A percentile compares a stretch with the other conserved stretches of the same genome.
phyloP scores from a whole-genome alignment of 1,140 invertebrate species.

The Augochlora pura region DNA sequence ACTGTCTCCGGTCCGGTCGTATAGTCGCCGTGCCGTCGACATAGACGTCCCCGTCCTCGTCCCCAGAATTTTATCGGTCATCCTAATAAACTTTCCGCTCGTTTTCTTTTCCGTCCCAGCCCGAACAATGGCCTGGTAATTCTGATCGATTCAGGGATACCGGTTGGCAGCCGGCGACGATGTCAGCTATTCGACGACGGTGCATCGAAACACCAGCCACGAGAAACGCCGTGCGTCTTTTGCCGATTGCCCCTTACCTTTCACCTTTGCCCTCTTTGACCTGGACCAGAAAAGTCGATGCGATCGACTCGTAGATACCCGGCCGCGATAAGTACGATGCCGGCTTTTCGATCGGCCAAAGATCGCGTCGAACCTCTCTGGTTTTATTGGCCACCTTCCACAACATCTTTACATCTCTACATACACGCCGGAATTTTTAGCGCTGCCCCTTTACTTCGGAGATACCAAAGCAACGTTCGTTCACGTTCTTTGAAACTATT shows the following conservation, averaged over 20 bases:
- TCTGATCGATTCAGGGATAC: constrained; percentile 22
- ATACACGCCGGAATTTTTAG: too few species aligned
- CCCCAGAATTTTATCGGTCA: constrained; percentile 1
- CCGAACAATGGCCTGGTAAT: constrained; percentile 4
- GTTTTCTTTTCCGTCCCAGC: not conserved
- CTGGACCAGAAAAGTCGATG: not conserved
- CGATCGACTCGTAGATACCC: too few species aligned
- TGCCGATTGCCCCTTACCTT: too few species aligned
- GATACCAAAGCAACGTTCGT: too few species aligned
- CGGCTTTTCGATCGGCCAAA: too few species aligned
- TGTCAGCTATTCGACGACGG: not conserved
- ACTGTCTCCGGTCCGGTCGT: constrained; percentile 6
- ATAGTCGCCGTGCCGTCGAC: not conserved
- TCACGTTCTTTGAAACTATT: too few species aligned
- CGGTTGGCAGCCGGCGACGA: not conserved
- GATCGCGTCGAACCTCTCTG: too few species aligned
- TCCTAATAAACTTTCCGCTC: not conserved
- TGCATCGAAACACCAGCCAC: not conserved
- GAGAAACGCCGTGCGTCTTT: too few species aligned
- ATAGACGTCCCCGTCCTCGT: not conserved
- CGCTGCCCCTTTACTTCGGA: too few species aligned
- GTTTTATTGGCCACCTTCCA: too few species aligned
- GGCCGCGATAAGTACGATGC: too few species aligned
- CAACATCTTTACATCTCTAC: too few species aligned
- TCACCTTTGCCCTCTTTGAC: not conserved